Conservation (phyloP, 2,113 vertebrate genomes). For the Syngnathus scovelli region DNA sequence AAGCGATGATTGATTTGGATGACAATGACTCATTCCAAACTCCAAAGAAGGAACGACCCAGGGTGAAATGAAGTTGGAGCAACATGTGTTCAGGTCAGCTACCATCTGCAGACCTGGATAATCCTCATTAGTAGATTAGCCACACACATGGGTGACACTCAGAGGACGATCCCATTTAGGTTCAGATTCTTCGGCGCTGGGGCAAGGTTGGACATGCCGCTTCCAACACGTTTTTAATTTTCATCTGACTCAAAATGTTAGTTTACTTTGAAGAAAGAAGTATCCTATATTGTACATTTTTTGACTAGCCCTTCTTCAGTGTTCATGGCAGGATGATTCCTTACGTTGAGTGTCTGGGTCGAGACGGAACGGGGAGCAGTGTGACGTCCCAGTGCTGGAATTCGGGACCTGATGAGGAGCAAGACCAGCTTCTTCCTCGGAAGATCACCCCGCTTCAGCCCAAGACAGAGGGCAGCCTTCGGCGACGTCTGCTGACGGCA, state of each 20-base stretch:
- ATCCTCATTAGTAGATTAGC: slow-evolving; percentile 61
- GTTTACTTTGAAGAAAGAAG: slow-evolving; percentile 8
- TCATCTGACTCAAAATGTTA: neutral
- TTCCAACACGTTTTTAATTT: neutral
- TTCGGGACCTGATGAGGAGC: slow-evolving; percentile 48
- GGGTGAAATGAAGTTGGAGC: slow-evolving; percentile 10
- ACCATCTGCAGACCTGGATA: slow-evolving; percentile 66
- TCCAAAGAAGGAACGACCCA: slow-evolving; percentile 3
- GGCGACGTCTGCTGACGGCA: slow-evolving; percentile 64
- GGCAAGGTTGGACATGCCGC: neutral
- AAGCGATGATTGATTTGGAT: neutral
- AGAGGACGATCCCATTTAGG: neutral
- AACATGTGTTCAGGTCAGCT: slow-evolving; percentile 36
- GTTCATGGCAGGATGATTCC: slow-evolving; percentile 52
- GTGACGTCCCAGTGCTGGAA: slow-evolving; percentile 55
- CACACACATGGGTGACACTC: slow-evolving; percentile 1
- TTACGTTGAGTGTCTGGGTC: slow-evolving; percentile 65
- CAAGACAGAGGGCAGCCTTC: slow-evolving; percentile 63
- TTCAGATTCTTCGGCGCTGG: neutral
- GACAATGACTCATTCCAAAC: neutral
- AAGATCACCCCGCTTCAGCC: slow-evolving; percentile 56
- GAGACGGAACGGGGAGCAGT: slow-evolving; percentile 46
- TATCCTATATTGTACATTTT: neutral
- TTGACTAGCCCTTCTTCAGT: neutral
- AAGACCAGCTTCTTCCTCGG: slow-evolving; percentile 63